A percentile compares a stretch with the other conserved stretches of the same genome.
phyloP scores from a whole-genome alignment of 2,888 invertebrate species.

The Aphrophora alni region DNA sequence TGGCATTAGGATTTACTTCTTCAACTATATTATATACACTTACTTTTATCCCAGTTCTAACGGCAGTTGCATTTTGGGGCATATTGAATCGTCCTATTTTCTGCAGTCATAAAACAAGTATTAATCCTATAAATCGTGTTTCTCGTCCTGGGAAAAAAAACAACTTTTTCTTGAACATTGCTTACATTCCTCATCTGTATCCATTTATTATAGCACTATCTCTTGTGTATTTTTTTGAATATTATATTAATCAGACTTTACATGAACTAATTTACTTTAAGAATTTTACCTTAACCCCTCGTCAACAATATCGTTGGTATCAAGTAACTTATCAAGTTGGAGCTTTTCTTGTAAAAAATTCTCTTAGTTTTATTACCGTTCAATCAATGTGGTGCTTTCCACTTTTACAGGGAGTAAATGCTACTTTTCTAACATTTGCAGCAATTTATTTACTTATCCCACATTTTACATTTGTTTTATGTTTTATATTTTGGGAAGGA shows the following conservation, averaged over 20 bases:
- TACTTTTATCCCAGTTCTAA: neutral
- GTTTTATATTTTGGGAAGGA: neutral
- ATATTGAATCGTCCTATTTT: neutral
- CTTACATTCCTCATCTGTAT: neutral
- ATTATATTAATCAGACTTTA: neutral
- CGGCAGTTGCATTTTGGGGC: neutral
- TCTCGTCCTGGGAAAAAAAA: no score
- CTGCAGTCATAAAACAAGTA: neutral
- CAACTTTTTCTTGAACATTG: no score
- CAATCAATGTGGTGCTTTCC: neutral
- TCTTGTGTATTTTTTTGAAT: neutral
- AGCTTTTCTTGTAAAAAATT: neutral
- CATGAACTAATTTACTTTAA: neutral
- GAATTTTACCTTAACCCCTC: neutral
- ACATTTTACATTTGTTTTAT: neutral
- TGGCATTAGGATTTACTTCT: neutral
- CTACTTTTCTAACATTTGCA: neutral
- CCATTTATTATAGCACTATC: neutral
- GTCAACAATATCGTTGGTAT: neutral
- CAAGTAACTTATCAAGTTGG: neutral
- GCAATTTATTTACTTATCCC: neutral
- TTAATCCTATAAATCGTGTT: neutral
- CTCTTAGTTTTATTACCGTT: neutral
- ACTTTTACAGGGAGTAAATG: neutral
- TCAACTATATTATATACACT: neutral